These are phyloP conservation scores for Oncorhynchus keta DNA, from an alignment of 2,113 vertebrate species.

Conservation along the genomic window DNA sequence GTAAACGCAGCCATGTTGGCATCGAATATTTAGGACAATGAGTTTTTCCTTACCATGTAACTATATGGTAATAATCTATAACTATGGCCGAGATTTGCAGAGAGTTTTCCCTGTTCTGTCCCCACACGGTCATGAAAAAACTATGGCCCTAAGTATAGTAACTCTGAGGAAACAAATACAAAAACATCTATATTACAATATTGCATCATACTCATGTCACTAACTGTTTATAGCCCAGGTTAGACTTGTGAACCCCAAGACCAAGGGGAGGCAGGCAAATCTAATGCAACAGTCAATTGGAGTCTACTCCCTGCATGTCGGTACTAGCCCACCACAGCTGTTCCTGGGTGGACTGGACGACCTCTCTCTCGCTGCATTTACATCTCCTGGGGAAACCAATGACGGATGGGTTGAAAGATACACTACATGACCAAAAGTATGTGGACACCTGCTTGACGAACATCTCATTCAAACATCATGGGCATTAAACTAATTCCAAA, in stretches of 20 bases:
- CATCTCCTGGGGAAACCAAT: slow-evolving; percentile 28
- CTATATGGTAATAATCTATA: too few relatives aligned
- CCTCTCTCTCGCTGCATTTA: too few relatives aligned
- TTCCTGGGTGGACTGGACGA: slow-evolving; percentile 30
- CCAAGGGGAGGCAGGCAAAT: slow-evolving; percentile 41
- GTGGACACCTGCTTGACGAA: too few relatives aligned
- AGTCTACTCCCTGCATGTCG: slow-evolving; percentile 44
- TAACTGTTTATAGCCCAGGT: slow-evolving; percentile 23
- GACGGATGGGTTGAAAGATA: slow-evolving; percentile 34
- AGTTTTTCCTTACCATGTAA: too few relatives aligned
- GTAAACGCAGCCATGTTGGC: too few relatives aligned
- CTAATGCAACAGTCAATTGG: slow-evolving; percentile 55
- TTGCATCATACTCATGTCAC: background rate
- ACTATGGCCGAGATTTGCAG: too few relatives aligned
- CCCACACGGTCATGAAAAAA: background rate
- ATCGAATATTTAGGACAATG: too few relatives aligned
- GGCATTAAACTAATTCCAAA: too few relatives aligned
- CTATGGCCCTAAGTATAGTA: background rate
- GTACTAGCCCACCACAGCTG: slow-evolving; percentile 56
- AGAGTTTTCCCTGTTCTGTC: too few relatives aligned
- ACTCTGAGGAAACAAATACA: background rate
- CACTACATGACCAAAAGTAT: too few relatives aligned
- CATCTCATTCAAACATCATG: too few relatives aligned
- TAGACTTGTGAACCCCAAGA: slow-evolving; percentile 11
- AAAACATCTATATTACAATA: too few relatives aligned